These are phyloP conservation scores for Stomatorhinus ivindoensis DNA, from an alignment of 2,113 vertebrate genomes.

Conservation along the genomic window DNA sequence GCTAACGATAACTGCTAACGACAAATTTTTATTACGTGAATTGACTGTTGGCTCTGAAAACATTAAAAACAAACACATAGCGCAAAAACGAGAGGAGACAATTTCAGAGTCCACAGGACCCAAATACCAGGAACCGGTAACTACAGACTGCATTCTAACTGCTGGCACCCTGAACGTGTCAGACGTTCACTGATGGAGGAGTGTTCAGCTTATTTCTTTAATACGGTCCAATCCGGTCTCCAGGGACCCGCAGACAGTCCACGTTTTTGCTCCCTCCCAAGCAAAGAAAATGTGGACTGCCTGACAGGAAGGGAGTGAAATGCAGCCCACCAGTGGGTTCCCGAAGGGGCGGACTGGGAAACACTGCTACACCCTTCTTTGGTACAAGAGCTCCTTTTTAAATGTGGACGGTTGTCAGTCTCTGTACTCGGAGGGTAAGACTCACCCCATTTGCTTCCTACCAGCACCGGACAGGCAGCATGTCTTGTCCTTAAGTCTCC, in stretches of 20 bases:
- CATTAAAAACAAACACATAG: no score
- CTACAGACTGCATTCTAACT: not conserved
- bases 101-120: not conserved
- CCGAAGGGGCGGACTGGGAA: not conserved
- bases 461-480: constrained; percentile 92
- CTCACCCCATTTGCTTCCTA: constrained; percentile 98
- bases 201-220: not conserved
- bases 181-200: not conserved
- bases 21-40: not conserved
- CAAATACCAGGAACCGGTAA: not conserved
- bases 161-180: not conserved
- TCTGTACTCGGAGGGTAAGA: constrained; percentile 18
- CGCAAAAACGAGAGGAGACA: not conserved
- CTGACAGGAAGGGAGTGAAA: not conserved
- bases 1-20: not conserved
- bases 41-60: not conserved
- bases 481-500: constrained; percentile 93
- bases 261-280: not conserved
- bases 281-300: not conserved
- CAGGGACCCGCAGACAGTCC: not conserved
- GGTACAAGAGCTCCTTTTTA: not conserved
- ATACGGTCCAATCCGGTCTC: not conserved
- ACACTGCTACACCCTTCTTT: not conserved
- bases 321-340: not conserved
- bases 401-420: not conserved